A percentile compares a stretch with the other conserved stretches of the same genome.
Conservation (phyloP, 2,113 vertebrate species). For the Ceratotherium simum region DNA sequence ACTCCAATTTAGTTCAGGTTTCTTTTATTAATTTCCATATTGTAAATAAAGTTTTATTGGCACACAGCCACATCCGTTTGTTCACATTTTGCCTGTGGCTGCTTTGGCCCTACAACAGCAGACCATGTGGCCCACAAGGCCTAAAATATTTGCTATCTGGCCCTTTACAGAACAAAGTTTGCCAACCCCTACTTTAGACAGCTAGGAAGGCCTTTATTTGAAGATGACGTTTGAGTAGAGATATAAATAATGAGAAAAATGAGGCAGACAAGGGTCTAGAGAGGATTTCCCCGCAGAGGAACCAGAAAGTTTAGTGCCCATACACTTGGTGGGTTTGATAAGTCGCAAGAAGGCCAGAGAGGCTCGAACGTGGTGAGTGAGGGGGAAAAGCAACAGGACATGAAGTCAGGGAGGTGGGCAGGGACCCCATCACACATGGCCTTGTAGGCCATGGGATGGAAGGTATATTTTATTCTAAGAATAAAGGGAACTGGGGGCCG, state of each 20-base stretch:
- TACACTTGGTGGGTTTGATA: not conserved
- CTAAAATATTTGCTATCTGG: not conserved
- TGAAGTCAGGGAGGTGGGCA: not conserved
- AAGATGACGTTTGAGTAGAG: not conserved
- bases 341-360: not conserved
- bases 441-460: not conserved
- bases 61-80: not conserved
- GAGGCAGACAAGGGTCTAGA: not conserved
- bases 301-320: not conserved
- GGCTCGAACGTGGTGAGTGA: fast-evolving
- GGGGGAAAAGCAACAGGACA: fast-evolving
- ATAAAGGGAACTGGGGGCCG: not conserved
- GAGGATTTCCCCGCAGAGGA: not conserved
- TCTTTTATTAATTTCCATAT: not conserved
- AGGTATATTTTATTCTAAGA: not conserved
- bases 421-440: not conserved
- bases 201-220: not conserved
- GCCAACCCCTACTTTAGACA: not conserved
- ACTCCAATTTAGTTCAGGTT: no score
- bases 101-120: not conserved
- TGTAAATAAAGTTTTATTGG: conserved; percentile 40
- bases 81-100: not conserved
- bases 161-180: not conserved
- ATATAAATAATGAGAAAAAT: not conserved
- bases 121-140: not conserved